phyloP scores from a whole-genome alignment of 2,888 invertebrate genomes.

The Lasioglossum figueresi region DNA sequence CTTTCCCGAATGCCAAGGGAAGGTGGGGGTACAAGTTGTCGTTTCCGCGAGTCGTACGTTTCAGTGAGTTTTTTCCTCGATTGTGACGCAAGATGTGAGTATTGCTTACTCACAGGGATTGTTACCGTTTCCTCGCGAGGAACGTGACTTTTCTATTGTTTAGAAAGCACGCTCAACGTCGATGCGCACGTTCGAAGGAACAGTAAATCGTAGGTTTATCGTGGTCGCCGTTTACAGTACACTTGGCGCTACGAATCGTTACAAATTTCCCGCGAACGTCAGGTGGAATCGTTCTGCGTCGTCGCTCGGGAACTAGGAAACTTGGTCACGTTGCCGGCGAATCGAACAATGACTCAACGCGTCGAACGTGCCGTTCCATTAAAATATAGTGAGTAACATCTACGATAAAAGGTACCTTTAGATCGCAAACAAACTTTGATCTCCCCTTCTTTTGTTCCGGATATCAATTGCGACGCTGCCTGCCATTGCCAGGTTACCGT shows the following conservation, averaged over 20 bases:
- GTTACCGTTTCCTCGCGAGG: neutral
- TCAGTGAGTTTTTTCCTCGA: neutral
- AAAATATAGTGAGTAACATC: slow-evolving; percentile 60
- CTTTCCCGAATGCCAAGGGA: neutral
- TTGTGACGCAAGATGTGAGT: neutral
- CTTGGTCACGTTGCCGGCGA: slow-evolving; percentile 50
- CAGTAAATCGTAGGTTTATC: slow-evolving; percentile 18
- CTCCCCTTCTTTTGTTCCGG: slow-evolving; percentile 12
- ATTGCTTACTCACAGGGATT: slow-evolving; percentile 6
- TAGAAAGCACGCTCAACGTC: slow-evolving; percentile 6
- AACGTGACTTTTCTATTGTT: slow-evolving; percentile 5
- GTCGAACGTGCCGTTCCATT: slow-evolving; percentile 53
- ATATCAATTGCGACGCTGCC: slow-evolving; percentile 41
- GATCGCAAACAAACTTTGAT: slow-evolving; percentile 43
- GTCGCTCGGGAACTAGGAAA: slow-evolving; percentile 32
- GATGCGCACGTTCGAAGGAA: slow-evolving; percentile 14
- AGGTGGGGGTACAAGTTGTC: neutral
- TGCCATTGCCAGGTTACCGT: neutral
- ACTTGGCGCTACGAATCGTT: slow-evolving; percentile 33
- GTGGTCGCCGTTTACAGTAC: slow-evolving; percentile 24
- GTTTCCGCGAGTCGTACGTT: neutral
- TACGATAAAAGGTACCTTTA: slow-evolving; percentile 50
- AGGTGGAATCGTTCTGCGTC: slow-evolving; percentile 50
- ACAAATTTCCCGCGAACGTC: slow-evolving; percentile 52
- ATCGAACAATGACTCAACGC: slow-evolving; percentile 59